Percentiles rank a stretch among this genome's conserved stretches.
phyloP scores from a whole-genome alignment of 2,113 vertebrate genomes.

The Damaliscus lunatus region DNA sequence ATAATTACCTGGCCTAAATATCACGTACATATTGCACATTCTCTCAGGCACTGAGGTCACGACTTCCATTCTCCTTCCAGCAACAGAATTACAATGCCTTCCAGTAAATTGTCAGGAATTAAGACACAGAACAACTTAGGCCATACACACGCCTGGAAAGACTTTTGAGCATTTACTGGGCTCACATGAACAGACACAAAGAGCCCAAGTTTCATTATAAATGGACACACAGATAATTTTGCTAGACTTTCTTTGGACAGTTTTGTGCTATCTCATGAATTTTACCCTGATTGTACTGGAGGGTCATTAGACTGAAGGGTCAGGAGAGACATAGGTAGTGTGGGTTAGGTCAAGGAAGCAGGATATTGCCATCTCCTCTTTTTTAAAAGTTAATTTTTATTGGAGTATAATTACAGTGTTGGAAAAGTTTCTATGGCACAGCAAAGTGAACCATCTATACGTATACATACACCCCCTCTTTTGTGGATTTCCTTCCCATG shows the following conservation, averaged over 20 bases:
- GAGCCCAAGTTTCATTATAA: neutral
- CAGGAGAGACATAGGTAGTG: neutral
- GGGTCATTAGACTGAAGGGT: neutral
- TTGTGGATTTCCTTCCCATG: neutral
- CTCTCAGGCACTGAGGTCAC: neutral
- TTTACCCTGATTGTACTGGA: neutral
- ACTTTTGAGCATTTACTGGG: neutral
- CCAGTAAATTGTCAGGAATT: conserved; percentile 10
- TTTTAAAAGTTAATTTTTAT: neutral
- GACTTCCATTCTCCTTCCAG: neutral
- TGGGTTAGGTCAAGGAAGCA: neutral
- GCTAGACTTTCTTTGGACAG: neutral
- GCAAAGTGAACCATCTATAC: neutral
- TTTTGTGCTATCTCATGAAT: neutral
- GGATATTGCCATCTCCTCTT: neutral
- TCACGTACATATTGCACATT: neutral
- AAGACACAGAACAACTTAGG: neutral
- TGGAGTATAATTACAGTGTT: neutral
- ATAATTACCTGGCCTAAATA: conserved; percentile 21
- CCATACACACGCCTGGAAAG: neutral
- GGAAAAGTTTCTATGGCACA: neutral
- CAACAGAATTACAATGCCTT: neutral
- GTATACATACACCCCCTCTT: neutral
- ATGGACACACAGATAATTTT: neutral
- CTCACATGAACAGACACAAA: neutral